A percentile compares a stretch with the other conserved stretches of the same genome.
These are phyloP conservation scores for Centropus bengalensis DNA, from an alignment of 2,113 vertebrate genomes.

Conservation along the genomic window DNA sequence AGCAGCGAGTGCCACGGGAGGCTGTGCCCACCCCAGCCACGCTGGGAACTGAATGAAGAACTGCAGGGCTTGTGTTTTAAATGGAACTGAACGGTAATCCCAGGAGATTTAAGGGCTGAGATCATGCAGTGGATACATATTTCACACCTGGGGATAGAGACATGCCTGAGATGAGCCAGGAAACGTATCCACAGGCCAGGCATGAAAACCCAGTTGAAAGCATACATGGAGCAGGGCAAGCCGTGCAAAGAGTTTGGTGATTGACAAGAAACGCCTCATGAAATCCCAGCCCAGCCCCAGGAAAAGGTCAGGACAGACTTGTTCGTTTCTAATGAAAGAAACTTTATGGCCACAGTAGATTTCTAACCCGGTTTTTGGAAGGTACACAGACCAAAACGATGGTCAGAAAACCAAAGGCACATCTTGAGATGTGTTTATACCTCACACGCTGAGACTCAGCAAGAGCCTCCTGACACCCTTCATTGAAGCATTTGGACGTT, in stretches of 20 bases:
- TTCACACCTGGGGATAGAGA: constrained; percentile 60
- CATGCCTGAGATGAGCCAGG: constrained; percentile 63
- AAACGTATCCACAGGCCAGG: constrained; percentile 59
- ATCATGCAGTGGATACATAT: constrained; percentile 38
- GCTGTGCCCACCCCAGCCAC: background rate
- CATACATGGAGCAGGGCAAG: background rate
- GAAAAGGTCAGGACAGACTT: constrained; percentile 23
- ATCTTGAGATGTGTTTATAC: background rate
- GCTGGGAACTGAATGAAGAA: constrained; percentile 12
- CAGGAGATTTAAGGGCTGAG: constrained; percentile 36
- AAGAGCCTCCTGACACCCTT: background rate
- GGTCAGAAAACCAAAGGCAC: background rate
- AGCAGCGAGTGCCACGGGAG: background rate
- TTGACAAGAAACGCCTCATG: constrained; percentile 8
- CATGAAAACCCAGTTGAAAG: constrained; percentile 43
- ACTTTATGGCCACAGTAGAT: background rate
- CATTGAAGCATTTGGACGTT: background rate
- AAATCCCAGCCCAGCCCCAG: constrained; percentile 19
- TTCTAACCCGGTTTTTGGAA: background rate
- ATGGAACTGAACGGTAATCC: constrained; percentile 48
- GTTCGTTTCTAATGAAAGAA: constrained; percentile 12
- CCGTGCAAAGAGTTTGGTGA: constrained; percentile 18
- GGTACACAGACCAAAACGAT: background rate
- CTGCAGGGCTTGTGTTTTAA: constrained; percentile 29
- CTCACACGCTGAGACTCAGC: background rate